Conservation (phyloP, 2,888 invertebrate species). For the Plemyria rubiginata region DNA sequence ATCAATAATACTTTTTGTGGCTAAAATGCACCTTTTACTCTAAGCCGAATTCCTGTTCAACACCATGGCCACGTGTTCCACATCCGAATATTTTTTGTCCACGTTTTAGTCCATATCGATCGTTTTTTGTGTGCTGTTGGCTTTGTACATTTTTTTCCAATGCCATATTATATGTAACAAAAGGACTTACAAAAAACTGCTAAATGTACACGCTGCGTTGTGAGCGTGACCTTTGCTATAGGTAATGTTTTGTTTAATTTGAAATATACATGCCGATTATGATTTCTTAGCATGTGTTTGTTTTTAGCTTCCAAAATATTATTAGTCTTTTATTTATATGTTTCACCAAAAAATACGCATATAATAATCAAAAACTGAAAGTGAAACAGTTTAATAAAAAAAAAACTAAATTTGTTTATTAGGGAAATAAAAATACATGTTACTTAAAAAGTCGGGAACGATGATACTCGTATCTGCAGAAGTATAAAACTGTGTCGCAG, state of each 20-base stretch:
- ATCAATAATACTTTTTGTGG: constrained; percentile 6
- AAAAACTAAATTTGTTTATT: no score
- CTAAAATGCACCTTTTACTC: constrained; percentile 37
- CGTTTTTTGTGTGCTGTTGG: constrained; percentile 50
- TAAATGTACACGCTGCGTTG: constrained; percentile 36
- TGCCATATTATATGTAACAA: constrained; percentile 58
- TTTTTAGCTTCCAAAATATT: no score
- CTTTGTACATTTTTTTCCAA: constrained; percentile 53
- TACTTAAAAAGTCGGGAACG: no score
- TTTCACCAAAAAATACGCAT: no score
- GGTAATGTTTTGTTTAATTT: constrained; percentile 25
- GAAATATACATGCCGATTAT: no score
- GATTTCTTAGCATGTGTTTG: no score
- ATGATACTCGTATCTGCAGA: no score
- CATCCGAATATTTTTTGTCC: constrained; percentile 48
- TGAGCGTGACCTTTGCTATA: constrained; percentile 32
- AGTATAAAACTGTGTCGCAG: no score
- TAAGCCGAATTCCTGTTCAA: constrained; percentile 36
- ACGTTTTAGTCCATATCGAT: constrained; percentile 47
- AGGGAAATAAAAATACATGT: no score
- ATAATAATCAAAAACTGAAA: no score
- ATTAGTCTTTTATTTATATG: no score
- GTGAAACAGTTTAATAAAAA: no score
- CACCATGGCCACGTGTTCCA: constrained; percentile 62
- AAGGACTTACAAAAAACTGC: constrained; percentile 41